phyloP scores from a whole-genome alignment of 2,888 invertebrate genomes.

The Ferdinandea cuprea region DNA sequence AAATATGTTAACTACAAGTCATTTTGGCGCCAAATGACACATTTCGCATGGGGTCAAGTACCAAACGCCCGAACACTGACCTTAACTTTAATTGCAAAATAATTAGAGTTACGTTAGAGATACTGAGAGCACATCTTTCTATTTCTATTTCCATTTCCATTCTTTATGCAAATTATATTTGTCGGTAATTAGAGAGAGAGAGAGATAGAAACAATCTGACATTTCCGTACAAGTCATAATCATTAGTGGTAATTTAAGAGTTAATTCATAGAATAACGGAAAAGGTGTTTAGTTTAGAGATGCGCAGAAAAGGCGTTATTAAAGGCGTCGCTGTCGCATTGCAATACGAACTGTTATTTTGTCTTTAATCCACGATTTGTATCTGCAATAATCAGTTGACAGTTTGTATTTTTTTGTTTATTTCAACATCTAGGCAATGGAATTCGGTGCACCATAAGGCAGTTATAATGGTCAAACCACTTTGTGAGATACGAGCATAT shows the following conservation, averaged over 20 bases:
- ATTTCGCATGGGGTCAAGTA: slow-evolving; percentile 27
- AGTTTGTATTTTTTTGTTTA: slow-evolving; percentile 24
- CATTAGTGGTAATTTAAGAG: slow-evolving; percentile 48
- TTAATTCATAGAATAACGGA: slow-evolving; percentile 40
- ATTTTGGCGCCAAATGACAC: slow-evolving; percentile 15
- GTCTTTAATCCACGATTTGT: slow-evolving; percentile 12
- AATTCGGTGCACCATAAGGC: slow-evolving; percentile 1
- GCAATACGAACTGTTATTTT: slow-evolving; percentile 4
- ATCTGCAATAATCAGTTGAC: background rate
- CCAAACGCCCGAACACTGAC: slow-evolving; percentile 28
- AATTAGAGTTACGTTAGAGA: background rate
- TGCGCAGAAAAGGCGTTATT: background rate
- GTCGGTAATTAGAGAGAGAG: slow-evolving; percentile 42
- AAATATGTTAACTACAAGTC: too few species aligned
- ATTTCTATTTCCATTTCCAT: background rate
- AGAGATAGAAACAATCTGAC: slow-evolving; percentile 44
- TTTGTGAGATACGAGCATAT: background rate
- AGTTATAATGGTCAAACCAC: background rate
- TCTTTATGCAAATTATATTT: slow-evolving; percentile 39
- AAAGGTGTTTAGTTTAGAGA: background rate
- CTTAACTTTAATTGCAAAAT: slow-evolving; percentile 40
- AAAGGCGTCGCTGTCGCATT: background rate
- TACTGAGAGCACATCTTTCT: slow-evolving; percentile 10
- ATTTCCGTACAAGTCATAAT: slow-evolving; percentile 46
- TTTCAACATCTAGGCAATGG: too few species aligned